A percentile compares a stretch with the other conserved stretches of the same genome.
Evolutionary conservation across 2,113 vertebrate genomes (phyloP).

Genomic region (Chaetura pelagica): DNA sequence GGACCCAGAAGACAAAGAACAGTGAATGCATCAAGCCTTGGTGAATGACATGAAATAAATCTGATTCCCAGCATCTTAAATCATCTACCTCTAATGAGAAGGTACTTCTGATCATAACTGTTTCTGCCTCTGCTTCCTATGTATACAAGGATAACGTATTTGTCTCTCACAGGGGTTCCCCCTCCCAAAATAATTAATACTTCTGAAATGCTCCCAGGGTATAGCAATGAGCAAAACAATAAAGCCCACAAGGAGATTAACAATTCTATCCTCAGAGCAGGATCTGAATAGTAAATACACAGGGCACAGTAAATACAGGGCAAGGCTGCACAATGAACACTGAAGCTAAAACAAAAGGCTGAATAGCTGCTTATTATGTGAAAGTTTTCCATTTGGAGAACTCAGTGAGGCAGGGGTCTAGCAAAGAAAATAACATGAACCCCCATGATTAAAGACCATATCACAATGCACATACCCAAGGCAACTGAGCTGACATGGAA

Average conservation of each 20-base stretch:
- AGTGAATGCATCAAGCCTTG: neutral
- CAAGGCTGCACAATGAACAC: neutral
- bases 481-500: neutral
- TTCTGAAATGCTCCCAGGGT: neutral
- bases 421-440: neutral
- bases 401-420: neutral
- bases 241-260: neutral
- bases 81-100: neutral
- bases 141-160: neutral
- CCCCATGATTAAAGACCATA: neutral
- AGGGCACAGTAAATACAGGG: slow-evolving; percentile 2
- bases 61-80: neutral
- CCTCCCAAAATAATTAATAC: neutral
- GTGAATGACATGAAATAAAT: neutral
- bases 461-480: neutral
- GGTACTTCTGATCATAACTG: neutral
- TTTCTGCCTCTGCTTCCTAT: neutral
- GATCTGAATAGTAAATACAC: neutral
- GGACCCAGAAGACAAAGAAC: no score
- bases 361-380: neutral
- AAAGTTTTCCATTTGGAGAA: slow-evolving; percentile 23
- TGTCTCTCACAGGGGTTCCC: neutral
- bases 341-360: neutral
- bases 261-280: neutral
- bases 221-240: neutral